Evolutionary conservation across 2,797 vertebrate species (phyloP).

Genomic region (Anniella stebbinsi): DNA sequence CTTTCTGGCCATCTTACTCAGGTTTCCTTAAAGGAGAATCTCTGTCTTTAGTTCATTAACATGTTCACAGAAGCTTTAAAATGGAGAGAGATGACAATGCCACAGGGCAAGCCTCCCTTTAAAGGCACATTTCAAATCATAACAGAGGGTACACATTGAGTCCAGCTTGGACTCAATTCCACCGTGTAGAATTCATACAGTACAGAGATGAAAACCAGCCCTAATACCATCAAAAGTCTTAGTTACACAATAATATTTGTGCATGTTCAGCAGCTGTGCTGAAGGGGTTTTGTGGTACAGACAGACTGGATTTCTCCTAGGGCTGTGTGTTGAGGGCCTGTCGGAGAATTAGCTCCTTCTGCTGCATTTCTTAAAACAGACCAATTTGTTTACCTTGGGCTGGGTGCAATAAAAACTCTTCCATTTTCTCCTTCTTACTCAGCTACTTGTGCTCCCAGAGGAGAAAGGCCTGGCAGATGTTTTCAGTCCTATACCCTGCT

Average conservation of each 20-base stretch:
- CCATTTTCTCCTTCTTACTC: not conserved
- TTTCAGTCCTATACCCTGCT: not conserved
- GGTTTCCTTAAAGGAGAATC: not conserved
- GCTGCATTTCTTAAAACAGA: not conserved
- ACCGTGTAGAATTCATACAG: not conserved
- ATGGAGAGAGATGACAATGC: slow-evolving; percentile 1
- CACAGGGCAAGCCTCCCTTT: not conserved
- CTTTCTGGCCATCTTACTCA: not conserved
- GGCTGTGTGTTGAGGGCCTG: not conserved
- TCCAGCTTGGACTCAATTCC: not conserved
- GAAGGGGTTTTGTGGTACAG: not conserved
- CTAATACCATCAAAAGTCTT: not conserved
- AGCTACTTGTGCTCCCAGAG: not conserved
- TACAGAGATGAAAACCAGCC: not conserved
- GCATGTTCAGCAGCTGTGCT: not conserved
- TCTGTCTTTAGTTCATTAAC: slow-evolving; percentile 13
- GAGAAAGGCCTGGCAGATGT: not conserved
- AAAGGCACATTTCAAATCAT: not conserved
- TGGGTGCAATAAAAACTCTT: not conserved
- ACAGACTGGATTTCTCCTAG: not conserved
- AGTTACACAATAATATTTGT: not conserved
- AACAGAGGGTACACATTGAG: not conserved
- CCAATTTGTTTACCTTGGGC: not conserved
- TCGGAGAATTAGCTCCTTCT: not conserved
- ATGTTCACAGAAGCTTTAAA: not conserved